Evolutionary conservation across 2,113 vertebrate species (phyloP), one percentile per base, ranked within the genome.

Genomic region (Gymnarchus niloticus): DNA sequence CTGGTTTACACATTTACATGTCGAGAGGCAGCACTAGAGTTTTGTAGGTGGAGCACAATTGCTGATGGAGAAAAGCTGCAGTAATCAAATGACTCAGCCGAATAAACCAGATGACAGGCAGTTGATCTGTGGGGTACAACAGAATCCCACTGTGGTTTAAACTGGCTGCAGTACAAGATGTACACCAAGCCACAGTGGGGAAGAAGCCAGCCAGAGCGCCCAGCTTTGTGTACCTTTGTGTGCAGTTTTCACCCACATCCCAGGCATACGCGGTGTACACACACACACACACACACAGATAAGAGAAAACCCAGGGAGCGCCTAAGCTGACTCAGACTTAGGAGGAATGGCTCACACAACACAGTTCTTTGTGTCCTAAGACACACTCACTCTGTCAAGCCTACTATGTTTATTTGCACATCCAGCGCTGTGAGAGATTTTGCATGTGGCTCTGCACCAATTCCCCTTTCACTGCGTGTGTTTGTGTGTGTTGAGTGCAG

Each of bases 321-420:
- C 23, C 41, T 25, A 41, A 23, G 57, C 49, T n/a, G 59, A 73
- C 48, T 46, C 48, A 56, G 41, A 54, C 14, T 33, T 9, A 77
- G 33, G 78, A 14, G 10, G 9, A 33, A 17, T 28, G n/a, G 33
- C 49, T 86, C 10, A 10, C 14, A 37, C 33, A 86, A 61, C 56
- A 65, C 28, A 52, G 85, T 19, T 19, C 85, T 59, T 83, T 83
- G 82, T 83, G 82, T 83, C 54, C 28, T 8, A 56, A 19, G 10
- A 21, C 37, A 77, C 73, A 77, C 7, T 9, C 73, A 77, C 82
- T 54, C 52, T 14, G 7, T 2, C 52, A 12, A 12, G 41, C 56
- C 28, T 3, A 6, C 19, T 17, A 21, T 83, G 82, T 59, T 83
- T 83, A 37, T 83, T 83, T 56, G 56, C 56, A 37, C 82, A n/a